Conservation (phyloP, 2,113 vertebrate genomes). For the Hemicordylus capensis region DNA sequence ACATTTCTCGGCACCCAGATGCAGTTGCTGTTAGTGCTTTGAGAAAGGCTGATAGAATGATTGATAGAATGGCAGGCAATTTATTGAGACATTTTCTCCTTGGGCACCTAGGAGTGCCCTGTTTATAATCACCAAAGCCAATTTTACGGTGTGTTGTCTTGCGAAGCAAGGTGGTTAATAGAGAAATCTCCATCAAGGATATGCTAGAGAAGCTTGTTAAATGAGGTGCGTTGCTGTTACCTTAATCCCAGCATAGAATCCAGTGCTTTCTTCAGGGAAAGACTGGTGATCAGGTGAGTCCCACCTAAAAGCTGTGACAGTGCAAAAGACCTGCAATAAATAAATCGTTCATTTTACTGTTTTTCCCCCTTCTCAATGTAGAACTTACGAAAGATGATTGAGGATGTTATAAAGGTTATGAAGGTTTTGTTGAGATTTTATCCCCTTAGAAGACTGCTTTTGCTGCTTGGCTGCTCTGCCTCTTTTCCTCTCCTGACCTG, state of each 20-base stretch:
- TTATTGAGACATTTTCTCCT: slow-evolving; percentile 48
- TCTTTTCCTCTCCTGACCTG: neutral
- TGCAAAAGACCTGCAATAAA: slow-evolving; percentile 79
- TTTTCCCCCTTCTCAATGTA: slow-evolving; percentile 8
- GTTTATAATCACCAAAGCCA: slow-evolving; percentile 49
- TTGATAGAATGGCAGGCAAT: slow-evolving; percentile 30
- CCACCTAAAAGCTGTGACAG: slow-evolving; percentile 73
- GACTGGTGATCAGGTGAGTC: slow-evolving; percentile 73
- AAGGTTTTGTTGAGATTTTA: neutral
- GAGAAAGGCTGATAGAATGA: neutral
- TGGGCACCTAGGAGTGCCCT: slow-evolving; percentile 38
- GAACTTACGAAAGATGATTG: neutral
- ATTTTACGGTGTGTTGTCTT: slow-evolving; percentile 40
- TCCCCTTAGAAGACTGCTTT: neutral
- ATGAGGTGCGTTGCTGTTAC: slow-evolving; percentile 60
- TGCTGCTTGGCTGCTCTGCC: neutral
- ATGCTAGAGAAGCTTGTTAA: slow-evolving; percentile 32
- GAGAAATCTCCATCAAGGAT: slow-evolving; percentile 49
- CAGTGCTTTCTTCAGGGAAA: slow-evolving; percentile 76
- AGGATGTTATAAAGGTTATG: slow-evolving; percentile 21
- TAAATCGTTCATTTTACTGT: slow-evolving; percentile 7
- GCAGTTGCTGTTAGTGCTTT: neutral
- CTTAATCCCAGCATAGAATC: slow-evolving; percentile 86
- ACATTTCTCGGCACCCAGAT: neutral
- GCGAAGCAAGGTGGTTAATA: slow-evolving; percentile 52